phyloP scores from a whole-genome alignment of 2,113 vertebrate genomes.

The Actenoides lindsayi region DNA sequence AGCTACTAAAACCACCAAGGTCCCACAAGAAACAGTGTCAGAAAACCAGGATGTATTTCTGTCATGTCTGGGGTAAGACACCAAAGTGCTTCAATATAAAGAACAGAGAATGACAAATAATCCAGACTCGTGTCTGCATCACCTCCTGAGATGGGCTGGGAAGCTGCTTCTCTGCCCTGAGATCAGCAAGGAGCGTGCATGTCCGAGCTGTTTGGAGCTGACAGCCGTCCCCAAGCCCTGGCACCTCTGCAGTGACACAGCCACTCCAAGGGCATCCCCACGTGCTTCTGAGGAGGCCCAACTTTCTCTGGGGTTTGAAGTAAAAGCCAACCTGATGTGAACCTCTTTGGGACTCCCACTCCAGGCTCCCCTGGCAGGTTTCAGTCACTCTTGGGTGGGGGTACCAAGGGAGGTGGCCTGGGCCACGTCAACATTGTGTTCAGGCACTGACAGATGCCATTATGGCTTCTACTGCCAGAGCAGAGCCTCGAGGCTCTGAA shows the following conservation, averaged over 20 bases:
- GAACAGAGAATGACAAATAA: background rate
- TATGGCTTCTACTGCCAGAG: background rate
- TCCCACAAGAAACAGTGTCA: background rate
- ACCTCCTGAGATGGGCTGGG: background rate
- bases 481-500: background rate
- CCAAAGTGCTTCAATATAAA: background rate
- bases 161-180: background rate
- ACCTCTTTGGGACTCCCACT: background rate
- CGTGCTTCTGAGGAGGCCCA: background rate
- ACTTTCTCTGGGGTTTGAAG: background rate
- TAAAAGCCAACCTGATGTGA: background rate
- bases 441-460: background rate
- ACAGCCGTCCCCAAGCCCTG: background rate
- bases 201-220: background rate
- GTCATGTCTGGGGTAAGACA: background rate
- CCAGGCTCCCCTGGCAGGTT: background rate
- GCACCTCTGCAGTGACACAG: background rate
- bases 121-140: background rate
- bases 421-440: background rate
- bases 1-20: background rate
- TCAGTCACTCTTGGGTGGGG: background rate
- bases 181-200: rapidly evolving
- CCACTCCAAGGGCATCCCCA: background rate
- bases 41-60: background rate
- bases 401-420: background rate